phyloP scores from a whole-genome alignment of 2,797 vertebrate genomes.

The Eremophila alpestris region DNA sequence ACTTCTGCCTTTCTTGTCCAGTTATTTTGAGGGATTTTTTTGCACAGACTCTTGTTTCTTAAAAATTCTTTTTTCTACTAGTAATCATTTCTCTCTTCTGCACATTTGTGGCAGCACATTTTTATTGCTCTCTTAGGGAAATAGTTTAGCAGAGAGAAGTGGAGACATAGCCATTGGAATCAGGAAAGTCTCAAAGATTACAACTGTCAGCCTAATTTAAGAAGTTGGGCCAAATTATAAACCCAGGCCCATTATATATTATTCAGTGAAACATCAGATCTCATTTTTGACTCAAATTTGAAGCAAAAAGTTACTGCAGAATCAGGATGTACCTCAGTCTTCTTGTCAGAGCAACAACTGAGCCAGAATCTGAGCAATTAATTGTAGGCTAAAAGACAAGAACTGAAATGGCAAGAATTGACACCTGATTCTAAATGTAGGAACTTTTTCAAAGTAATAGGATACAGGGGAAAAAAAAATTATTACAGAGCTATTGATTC shows the following conservation, averaged over 20 bases:
- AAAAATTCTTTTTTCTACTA: background rate
- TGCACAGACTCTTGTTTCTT: background rate
- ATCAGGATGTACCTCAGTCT: background rate
- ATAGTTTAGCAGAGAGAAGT: background rate
- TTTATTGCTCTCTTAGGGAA: background rate
- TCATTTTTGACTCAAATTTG: background rate
- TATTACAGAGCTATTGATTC: background rate
- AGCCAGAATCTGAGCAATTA: background rate
- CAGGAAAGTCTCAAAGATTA: background rate
- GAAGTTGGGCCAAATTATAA: background rate
- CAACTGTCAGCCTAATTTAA: background rate
- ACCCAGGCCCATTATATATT: background rate
- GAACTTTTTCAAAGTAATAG: background rate
- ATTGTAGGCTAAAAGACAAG: background rate
- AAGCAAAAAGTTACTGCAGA: background rate
- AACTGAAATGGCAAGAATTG: background rate
- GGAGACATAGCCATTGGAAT: accelerated
- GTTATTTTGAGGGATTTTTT: background rate
- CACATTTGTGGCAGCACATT: background rate
- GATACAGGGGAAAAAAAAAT: background rate
- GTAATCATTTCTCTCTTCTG: background rate
- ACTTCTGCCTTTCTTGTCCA: background rate
- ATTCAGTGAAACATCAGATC: background rate
- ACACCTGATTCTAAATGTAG: background rate
- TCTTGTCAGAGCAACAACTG: background rate